A percentile compares a stretch with the other conserved stretches of the same genome.
phyloP scores from a whole-genome alignment of 2,888 invertebrate genomes.

The Cheiracanthium punctorium region DNA sequence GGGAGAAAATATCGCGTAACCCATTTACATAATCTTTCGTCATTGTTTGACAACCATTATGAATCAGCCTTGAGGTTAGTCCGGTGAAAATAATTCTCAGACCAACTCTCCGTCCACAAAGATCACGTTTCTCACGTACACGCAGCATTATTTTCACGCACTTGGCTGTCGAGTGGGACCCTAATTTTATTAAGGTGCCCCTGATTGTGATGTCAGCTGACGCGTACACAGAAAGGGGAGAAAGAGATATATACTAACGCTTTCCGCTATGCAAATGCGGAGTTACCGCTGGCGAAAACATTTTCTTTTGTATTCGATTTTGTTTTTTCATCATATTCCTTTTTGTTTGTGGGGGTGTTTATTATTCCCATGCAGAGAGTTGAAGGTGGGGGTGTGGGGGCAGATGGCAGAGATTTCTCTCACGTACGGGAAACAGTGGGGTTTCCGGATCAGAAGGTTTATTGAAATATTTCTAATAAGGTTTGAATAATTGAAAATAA shows the following conservation, averaged over 20 bases:
- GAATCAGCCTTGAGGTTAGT: conserved; percentile 29
- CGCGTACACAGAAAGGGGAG: background rate
- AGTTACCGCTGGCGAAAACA: background rate
- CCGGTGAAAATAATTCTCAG: conserved; percentile 19
- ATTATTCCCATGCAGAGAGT: background rate
- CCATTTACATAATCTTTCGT: conserved; percentile 62
- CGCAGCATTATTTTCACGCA: conserved; percentile 61
- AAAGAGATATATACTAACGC: background rate
- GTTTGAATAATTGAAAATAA: background rate
- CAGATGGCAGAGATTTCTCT: background rate
- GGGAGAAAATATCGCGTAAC: conserved; percentile 45
- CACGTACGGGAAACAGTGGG: background rate
- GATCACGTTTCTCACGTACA: conserved; percentile 63
- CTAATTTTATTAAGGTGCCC: conserved; percentile 62
- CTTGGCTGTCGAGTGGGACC: conserved; percentile 43
- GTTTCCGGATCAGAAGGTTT: background rate
- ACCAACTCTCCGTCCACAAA: background rate
- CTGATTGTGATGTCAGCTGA: conserved; percentile 59
- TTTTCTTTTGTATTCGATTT: background rate
- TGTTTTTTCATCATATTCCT: background rate
- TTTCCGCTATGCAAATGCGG: conserved; percentile 6
- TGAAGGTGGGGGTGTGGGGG: too few species aligned
- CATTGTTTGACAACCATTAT: conserved; percentile 61
- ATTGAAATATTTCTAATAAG: background rate
- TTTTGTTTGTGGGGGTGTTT: background rate